A percentile compares a stretch with the other conserved stretches of the same genome.
These are phyloP conservation scores for Phyllopteryx taeniolatus DNA, from an alignment of 2,113 vertebrate genomes.

Conservation along the genomic window DNA sequence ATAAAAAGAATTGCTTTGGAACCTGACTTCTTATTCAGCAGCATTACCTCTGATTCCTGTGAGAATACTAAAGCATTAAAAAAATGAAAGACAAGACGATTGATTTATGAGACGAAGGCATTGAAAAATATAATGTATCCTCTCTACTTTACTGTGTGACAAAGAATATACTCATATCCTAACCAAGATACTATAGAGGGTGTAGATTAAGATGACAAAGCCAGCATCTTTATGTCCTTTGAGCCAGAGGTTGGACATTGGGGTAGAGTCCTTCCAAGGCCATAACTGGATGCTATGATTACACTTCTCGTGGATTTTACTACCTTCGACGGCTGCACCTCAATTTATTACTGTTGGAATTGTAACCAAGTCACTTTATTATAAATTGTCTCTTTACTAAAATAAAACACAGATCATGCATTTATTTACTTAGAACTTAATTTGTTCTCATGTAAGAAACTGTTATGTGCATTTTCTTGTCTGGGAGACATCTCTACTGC, in stretches of 20 bases:
- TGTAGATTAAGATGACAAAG: constrained; percentile 41
- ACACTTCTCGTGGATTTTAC: constrained; percentile 48
- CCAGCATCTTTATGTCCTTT: constrained; percentile 39
- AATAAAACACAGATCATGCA: not conserved
- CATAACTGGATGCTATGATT: constrained; percentile 33
- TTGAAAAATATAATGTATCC: constrained; percentile 23
- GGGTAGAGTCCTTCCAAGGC: constrained; percentile 34
- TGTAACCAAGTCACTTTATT: constrained; percentile 22
- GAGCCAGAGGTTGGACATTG: constrained; percentile 30
- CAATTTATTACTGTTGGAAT: constrained; percentile 53
- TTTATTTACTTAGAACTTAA: not conserved
- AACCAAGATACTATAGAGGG: constrained; percentile 19
- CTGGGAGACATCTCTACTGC: not conserved
- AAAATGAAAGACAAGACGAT: constrained; percentile 12
- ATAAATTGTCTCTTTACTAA: not conserved
- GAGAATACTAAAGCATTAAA: constrained; percentile 20
- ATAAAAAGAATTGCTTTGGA: constrained; percentile 2
- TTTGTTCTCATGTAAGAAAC: not conserved
- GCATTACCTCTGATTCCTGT: constrained; percentile 7
- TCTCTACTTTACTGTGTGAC: constrained; percentile 4
- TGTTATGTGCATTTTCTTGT: not conserved
- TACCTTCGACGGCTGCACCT: constrained; percentile 32
- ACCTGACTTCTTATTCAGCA: constrained; percentile 20
- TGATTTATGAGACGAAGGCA: constrained; percentile 37
- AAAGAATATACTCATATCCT: constrained; percentile 19